Conservation (phyloP, 2,797 vertebrate species). For the Trachops cirrhosus region DNA sequence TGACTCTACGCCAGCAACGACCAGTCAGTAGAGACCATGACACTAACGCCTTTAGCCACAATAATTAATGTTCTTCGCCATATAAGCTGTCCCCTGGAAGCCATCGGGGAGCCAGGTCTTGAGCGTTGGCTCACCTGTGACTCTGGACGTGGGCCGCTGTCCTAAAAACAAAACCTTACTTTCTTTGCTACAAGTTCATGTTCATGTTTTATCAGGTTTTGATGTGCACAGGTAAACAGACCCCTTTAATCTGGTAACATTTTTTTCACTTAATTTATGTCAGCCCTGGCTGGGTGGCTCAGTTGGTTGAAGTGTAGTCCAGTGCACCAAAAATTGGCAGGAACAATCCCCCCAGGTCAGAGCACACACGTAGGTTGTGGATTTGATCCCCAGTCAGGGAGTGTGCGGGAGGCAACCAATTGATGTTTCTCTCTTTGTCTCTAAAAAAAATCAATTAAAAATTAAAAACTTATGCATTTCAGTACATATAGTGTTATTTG, state of each 20-base stretch:
- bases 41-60: not conserved
- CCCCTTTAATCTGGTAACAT: not conserved
- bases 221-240: not conserved
- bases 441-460: not conserved
- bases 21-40: not conserved
- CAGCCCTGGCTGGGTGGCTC: not conserved
- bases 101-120: not conserved
- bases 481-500: not conserved
- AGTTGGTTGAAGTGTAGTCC: not conserved
- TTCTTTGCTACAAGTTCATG: not conserved
- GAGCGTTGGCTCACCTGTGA: not conserved
- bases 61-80: not conserved
- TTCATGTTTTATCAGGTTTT: not conserved
- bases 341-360: too few species aligned
- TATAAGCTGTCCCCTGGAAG: not conserved
- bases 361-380: too few species aligned
- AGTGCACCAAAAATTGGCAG: too few species aligned
- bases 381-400: too few species aligned
- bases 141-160: not conserved
- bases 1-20: not conserved
- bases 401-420: not conserved
- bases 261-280: not conserved
- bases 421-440: not conserved
- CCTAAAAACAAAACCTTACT: not conserved
- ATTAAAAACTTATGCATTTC: not conserved